These are phyloP conservation scores for Micoletzkya japonica DNA, from an alignment of 2,888 invertebrate genomes.

Conservation along the genomic window DNA sequence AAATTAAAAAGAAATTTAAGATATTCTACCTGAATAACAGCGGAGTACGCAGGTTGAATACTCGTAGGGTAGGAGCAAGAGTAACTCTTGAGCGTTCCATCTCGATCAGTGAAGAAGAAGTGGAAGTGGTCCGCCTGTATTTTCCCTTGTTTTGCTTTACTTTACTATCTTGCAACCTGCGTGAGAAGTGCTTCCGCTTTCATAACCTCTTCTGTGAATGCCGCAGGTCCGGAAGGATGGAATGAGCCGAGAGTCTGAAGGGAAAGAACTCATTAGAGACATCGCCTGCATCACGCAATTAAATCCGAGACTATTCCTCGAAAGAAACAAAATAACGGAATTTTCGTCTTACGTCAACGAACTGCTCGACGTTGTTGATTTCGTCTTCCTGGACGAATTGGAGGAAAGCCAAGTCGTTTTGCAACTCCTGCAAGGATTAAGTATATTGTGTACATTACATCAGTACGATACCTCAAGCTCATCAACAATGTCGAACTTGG, in stretches of 20 bases:
- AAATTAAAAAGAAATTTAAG: not conserved
- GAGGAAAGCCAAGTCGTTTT: slow-evolving; percentile 54
- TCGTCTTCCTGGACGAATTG: slow-evolving; percentile 52
- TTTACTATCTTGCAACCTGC: not conserved
- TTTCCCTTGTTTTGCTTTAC: not conserved
- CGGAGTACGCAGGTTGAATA: slow-evolving; percentile 56
- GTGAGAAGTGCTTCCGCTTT: slow-evolving; percentile 31
- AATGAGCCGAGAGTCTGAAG: slow-evolving; percentile 47
- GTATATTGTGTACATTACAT: not conserved
- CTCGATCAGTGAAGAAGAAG: slow-evolving; percentile 57
- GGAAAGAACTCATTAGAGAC: not conserved
- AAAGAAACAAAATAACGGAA: not conserved
- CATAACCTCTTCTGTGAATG: slow-evolving; percentile 43
- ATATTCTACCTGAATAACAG: slow-evolving; percentile 41
- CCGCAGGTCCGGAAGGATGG: slow-evolving; percentile 42
- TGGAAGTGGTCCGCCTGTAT: slow-evolving; percentile 49
- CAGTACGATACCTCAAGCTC: slow-evolving; percentile 34
- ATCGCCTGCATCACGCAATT: not conserved
- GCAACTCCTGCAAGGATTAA: slow-evolving; percentile 43
- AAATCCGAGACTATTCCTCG: not conserved
- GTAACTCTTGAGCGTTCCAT: slow-evolving; percentile 48
- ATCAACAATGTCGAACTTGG: slow-evolving; percentile 48
- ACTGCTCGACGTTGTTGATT: slow-evolving; percentile 55
- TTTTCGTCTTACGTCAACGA: slow-evolving; percentile 40
- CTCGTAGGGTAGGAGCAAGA: slow-evolving; percentile 54